Evolutionary conservation across 2,113 vertebrate genomes (phyloP).

Genomic region (Trochalopteron elliotii): DNA sequence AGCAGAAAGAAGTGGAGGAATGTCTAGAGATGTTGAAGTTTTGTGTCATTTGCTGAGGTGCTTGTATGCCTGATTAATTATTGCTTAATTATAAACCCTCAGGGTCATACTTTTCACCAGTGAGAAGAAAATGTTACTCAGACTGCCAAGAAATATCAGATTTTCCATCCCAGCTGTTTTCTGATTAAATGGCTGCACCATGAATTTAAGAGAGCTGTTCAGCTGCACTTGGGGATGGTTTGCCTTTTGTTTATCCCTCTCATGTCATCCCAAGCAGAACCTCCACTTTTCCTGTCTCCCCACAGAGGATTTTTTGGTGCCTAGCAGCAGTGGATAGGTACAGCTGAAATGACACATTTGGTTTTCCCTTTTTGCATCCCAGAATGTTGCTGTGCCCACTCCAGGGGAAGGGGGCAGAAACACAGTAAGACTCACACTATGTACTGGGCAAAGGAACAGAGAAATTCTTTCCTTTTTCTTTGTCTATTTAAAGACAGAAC

Average conservation of each 20-base stretch:
- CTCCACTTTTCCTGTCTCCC: not conserved
- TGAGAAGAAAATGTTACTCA: not conserved
- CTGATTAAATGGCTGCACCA: constrained; percentile 38
- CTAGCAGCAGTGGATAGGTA: not conserved
- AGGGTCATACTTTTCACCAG: constrained; percentile 34
- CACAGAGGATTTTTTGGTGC: not conserved
- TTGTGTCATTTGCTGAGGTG: constrained; percentile 47
- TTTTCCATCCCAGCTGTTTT: constrained; percentile 58
- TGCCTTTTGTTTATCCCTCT: constrained; percentile 15
- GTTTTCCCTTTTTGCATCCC: not conserved
- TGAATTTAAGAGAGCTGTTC: not conserved
- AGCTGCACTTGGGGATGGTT: constrained; percentile 28
- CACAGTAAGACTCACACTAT: not conserved
- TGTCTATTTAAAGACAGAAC: not conserved
- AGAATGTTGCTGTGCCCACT: not conserved
- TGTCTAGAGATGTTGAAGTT: constrained; percentile 17
- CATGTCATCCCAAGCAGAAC: not conserved
- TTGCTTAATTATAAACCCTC: constrained; percentile 53
- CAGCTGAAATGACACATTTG: not conserved
- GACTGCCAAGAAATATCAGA: constrained; percentile 53
- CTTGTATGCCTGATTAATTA: constrained; percentile 46
- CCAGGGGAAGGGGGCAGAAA: not conserved
- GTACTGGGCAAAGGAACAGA: not conserved
- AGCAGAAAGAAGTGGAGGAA: constrained; percentile 37
- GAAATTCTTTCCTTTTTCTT: not conserved